A percentile compares a stretch with the other conserved stretches of the same genome.
Evolutionary conservation across 1,140 invertebrate genomes (phyloP).

Genomic region (Meloidogyne chitwoodi): DNA sequence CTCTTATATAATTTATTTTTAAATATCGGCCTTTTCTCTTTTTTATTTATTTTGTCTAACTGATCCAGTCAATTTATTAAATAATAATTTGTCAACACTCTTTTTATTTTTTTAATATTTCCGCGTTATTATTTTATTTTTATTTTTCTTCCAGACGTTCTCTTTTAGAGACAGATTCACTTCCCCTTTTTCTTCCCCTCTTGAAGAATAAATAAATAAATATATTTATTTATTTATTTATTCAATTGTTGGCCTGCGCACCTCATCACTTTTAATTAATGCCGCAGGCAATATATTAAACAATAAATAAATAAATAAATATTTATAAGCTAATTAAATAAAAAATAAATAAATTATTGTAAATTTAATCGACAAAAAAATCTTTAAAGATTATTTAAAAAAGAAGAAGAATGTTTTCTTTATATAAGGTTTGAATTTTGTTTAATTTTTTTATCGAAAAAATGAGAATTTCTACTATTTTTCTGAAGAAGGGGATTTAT

Average conservation of each 20-base stretch:
- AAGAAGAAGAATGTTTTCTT: too few species aligned
- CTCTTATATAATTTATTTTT: neutral
- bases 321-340: neutral
- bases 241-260: neutral
- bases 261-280: neutral
- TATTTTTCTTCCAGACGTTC: neutral
- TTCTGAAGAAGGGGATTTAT: too few species aligned
- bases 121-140: neutral
- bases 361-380: too few species aligned
- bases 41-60: neutral
- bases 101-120: neutral
- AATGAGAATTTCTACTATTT: too few species aligned
- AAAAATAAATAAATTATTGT: neutral
- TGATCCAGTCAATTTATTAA: neutral
- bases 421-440: too few species aligned
- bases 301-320: neutral
- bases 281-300: neutral
- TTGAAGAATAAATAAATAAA: neutral
- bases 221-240: neutral
- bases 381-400: too few species aligned
- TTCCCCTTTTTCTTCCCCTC: neutral
- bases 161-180: neutral
- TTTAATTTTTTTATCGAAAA: too few species aligned
- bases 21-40: neutral
- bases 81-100: neutral